phyloP scores from a whole-genome alignment of 2,113 vertebrate species.

The Columbina picui region DNA sequence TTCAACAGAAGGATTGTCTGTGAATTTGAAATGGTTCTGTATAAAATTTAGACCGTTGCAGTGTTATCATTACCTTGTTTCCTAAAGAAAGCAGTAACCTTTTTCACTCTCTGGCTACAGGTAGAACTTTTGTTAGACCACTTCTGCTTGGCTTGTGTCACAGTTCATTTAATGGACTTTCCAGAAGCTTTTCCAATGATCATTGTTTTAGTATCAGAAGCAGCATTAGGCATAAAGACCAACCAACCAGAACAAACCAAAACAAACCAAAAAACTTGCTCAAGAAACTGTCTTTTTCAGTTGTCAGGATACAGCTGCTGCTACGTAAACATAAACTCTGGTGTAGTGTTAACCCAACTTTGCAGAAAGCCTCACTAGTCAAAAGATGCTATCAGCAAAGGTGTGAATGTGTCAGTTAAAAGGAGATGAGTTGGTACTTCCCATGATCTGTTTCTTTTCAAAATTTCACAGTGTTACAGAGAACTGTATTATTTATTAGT shows the following conservation, averaged over 20 bases:
- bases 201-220: not conserved
- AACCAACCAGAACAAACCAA: too few species aligned
- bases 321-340: not conserved
- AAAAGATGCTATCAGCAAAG: not conserved
- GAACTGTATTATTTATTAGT: not conserved
- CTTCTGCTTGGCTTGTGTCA: not conserved
- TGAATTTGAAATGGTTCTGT: not conserved
- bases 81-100: not conserved
- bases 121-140: not conserved
- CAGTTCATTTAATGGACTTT: not conserved
- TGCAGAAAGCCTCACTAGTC: not conserved
- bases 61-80: not conserved
- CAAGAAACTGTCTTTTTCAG: not conserved
- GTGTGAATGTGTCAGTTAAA: constrained; percentile 32
- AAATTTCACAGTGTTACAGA: not conserved
- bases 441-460: constrained; percentile 36
- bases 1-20: not conserved
- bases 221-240: not conserved
- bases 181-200: not conserved
- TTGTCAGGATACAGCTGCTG: not conserved
- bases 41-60: not conserved
- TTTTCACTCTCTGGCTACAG: not conserved
- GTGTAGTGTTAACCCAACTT: not conserved
- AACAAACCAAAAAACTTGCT: not conserved
- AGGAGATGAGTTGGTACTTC: not conserved